Evolutionary conservation across 2,888 invertebrate species (phyloP).

Genomic region (Scrobipalpa atriplicella): DNA sequence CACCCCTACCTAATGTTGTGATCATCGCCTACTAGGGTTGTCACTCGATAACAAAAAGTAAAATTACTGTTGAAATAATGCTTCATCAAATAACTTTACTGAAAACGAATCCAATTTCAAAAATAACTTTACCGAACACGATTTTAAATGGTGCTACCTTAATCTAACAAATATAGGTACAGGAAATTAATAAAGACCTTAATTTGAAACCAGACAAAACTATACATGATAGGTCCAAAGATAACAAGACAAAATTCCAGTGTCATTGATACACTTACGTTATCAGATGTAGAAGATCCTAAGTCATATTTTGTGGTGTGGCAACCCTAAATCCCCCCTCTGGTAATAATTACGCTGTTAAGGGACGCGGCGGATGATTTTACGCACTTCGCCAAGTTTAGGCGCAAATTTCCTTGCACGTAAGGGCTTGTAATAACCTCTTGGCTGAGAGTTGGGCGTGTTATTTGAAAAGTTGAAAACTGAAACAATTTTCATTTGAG

Average conservation of each 20-base stretch:
- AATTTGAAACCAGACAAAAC: too few relatives aligned
- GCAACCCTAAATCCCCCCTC: constrained; percentile 21
- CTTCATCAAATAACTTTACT: too few relatives aligned
- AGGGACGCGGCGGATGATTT: constrained; percentile 53
- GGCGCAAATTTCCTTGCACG: constrained; percentile 46
- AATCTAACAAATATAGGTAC: too few relatives aligned
- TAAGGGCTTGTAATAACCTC: constrained; percentile 54
- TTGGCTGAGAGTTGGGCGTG: constrained; percentile 26
- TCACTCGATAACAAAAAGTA: not conserved
- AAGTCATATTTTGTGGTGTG: not conserved
- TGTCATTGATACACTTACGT: too few relatives aligned
- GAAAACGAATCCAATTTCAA: too few relatives aligned
- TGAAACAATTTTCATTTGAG: not conserved
- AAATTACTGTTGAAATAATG: too few relatives aligned
- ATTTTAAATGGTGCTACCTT: too few relatives aligned
- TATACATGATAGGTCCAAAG: too few relatives aligned
- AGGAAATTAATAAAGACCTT: too few relatives aligned
- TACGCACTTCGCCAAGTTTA: constrained; percentile 57
- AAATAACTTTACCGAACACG: too few relatives aligned
- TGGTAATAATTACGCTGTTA: constrained; percentile 69
- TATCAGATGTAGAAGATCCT: not conserved
- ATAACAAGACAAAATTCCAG: not conserved
- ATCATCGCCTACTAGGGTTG: constrained; percentile 58
- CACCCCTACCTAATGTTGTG: constrained; percentile 37
- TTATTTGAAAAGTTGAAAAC: constrained; percentile 22